These are phyloP conservation scores for Zosterops japonicus DNA, from an alignment of 2,113 vertebrate genomes.

Conservation along the genomic window DNA sequence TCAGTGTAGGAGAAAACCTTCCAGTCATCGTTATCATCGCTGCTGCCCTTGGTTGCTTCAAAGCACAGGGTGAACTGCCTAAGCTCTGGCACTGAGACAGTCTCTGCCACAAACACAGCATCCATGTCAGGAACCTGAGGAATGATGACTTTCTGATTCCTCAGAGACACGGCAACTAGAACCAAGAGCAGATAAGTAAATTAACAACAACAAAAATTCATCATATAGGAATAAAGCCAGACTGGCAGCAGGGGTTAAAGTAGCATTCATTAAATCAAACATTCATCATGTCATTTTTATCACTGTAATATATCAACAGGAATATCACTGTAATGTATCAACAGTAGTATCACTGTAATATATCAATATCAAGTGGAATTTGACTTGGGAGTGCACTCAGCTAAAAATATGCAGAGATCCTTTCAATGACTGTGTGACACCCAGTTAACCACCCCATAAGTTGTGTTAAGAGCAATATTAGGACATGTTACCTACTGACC, in stretches of 20 bases:
- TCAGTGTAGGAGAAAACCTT: slow-evolving; percentile 82
- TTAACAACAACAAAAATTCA: not conserved
- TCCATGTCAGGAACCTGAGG: slow-evolving; percentile 54
- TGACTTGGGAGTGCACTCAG: not conserved
- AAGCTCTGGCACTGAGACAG: slow-evolving; percentile 78
- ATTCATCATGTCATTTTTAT: not conserved
- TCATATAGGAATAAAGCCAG: not conserved
- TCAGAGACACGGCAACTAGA: slow-evolving; percentile 89
- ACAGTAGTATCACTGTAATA: not conserved
- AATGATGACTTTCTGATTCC: slow-evolving; percentile 90
- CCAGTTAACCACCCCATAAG: not conserved
- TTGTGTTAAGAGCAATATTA: not conserved
- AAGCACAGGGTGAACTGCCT: slow-evolving; percentile 88
- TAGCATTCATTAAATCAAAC: not conserved
- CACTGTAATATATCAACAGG: not conserved
- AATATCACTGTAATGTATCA: not conserved
- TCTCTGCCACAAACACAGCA: slow-evolving; percentile 69
- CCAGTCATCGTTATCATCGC: slow-evolving; percentile 76
- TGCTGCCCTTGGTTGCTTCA: slow-evolving; percentile 76
- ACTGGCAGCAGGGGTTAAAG: not conserved
- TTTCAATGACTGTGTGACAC: not conserved
- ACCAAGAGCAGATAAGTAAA: slow-evolving; percentile 19
- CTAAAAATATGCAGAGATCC: not conserved
- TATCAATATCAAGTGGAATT: not conserved
- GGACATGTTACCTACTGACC: not conserved